phyloP scores from a whole-genome alignment of 2,888 invertebrate species.

The Lomographa bimaculata region DNA sequence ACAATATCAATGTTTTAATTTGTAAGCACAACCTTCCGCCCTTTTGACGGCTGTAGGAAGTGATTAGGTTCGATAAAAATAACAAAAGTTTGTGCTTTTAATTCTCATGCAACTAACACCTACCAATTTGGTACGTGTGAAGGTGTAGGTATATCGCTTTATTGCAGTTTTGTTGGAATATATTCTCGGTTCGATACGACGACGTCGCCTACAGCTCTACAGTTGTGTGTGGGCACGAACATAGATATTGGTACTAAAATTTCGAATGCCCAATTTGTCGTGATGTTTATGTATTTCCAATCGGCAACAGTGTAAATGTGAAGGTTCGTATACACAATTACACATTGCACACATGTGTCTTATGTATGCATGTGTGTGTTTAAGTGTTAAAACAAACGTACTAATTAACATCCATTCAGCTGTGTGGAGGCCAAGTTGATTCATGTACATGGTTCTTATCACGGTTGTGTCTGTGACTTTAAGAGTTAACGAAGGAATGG shows the following conservation, averaged over 20 bases:
- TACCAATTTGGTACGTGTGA: slow-evolving; percentile 55
- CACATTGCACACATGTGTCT: slow-evolving; percentile 28
- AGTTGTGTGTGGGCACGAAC: slow-evolving; percentile 31
- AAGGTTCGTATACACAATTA: slow-evolving; percentile 49
- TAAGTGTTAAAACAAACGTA: slow-evolving; percentile 72
- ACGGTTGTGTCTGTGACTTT: slow-evolving; percentile 56
- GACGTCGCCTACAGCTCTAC: slow-evolving; percentile 28
- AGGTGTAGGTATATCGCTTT: slow-evolving; percentile 43
- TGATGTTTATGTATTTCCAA: slow-evolving; percentile 48
- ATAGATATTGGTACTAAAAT: slow-evolving; percentile 24
- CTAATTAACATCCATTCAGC: slow-evolving; percentile 77
- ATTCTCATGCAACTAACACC: slow-evolving; percentile 67
- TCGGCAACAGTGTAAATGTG: slow-evolving; percentile 54
- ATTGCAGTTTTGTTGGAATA: slow-evolving; percentile 35
- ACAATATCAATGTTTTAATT: slow-evolving; percentile 64
- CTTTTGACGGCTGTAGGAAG: slow-evolving; percentile 73
- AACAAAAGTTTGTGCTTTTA: slow-evolving; percentile 65
- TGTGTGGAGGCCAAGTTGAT: slow-evolving; percentile 69
- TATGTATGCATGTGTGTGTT: slow-evolving; percentile 46
- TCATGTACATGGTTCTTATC: slow-evolving; percentile 65
- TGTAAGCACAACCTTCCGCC: slow-evolving; percentile 78
- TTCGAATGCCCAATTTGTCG: slow-evolving; percentile 42
- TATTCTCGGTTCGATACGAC: slow-evolving; percentile 34
- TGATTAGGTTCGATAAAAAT: slow-evolving; percentile 72
- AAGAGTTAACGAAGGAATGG: slow-evolving; percentile 48